phyloP scores from a whole-genome alignment of 2,888 invertebrate genomes.

The Gortyna flavago region DNA sequence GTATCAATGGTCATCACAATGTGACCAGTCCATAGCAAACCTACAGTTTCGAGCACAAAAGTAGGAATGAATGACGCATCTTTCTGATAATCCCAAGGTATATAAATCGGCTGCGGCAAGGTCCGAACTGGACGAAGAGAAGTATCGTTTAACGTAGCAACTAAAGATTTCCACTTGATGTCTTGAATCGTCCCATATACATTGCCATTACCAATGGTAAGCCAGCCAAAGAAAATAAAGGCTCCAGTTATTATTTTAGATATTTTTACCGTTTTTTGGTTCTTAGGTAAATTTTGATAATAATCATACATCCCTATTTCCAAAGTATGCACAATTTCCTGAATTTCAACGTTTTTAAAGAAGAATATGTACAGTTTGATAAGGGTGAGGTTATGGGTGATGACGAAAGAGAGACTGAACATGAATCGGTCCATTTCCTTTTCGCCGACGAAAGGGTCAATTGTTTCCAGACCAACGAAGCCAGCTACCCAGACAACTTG shows the following conservation, averaged over 20 bases:
- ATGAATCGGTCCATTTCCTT: constrained; percentile 86
- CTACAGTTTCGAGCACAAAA: constrained; percentile 82
- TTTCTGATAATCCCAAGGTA: constrained; percentile 85
- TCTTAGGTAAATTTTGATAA: constrained; percentile 82
- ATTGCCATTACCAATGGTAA: constrained; percentile 84
- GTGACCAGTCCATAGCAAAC: constrained; percentile 86
- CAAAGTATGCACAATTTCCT: constrained; percentile 81
- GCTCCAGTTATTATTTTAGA: constrained; percentile 80
- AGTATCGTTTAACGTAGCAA: constrained; percentile 77
- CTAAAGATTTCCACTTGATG: constrained; percentile 79
- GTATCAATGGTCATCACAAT: constrained; percentile 87
- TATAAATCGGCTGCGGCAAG: constrained; percentile 85
- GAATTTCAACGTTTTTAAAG: constrained; percentile 83
- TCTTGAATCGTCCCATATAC: constrained; percentile 84
- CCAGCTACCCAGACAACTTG: constrained; percentile 85
- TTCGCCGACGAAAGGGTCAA: constrained; percentile 86
- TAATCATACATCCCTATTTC: constrained; percentile 81
- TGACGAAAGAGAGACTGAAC: constrained; percentile 87
- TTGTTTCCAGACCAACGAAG: constrained; percentile 86
- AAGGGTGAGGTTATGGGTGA: constrained; percentile 85
- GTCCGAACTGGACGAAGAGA: constrained; percentile 75
- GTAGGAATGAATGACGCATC: constrained; percentile 81
- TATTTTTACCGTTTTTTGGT: constrained; percentile 76
- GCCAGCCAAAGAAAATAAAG: constrained; percentile 86
- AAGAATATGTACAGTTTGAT: constrained; percentile 86